These are phyloP conservation scores for Phalacrocorax aristotelis DNA, from an alignment of 2,113 vertebrate species.

Conservation along the genomic window DNA sequence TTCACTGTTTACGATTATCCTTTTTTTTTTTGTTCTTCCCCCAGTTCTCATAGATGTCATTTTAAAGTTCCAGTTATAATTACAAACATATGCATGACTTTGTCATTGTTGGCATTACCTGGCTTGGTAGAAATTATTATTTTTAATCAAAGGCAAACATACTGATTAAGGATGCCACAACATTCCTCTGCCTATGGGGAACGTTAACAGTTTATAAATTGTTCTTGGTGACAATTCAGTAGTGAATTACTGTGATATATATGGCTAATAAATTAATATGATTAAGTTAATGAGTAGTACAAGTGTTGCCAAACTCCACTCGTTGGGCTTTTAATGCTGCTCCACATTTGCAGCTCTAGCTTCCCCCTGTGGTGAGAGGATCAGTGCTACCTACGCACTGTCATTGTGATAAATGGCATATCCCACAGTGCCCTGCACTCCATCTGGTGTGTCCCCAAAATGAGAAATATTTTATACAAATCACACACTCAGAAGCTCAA, in stretches of 20 bases:
- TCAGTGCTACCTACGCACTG: slow-evolving; percentile 75
- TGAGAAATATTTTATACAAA: slow-evolving; percentile 67
- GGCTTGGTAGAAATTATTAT: slow-evolving; percentile 38
- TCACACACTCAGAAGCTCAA: slow-evolving; percentile 55
- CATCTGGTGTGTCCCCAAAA: slow-evolving; percentile 78
- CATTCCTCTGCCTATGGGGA: slow-evolving; percentile 36
- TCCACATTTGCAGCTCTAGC: slow-evolving; percentile 61
- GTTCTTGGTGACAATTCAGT: slow-evolving; percentile 67
- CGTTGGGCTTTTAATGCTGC: slow-evolving; percentile 46
- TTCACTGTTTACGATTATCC: slow-evolving; percentile 4
- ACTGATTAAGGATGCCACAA: slow-evolving; percentile 38
- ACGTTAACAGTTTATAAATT: slow-evolving; percentile 64
- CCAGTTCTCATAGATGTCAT: slow-evolving; percentile 6
- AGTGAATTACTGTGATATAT: slow-evolving; percentile 74
- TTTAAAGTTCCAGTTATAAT: slow-evolving; percentile 42
- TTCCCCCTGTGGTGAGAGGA: slow-evolving; percentile 75
- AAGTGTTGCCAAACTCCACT: slow-evolving; percentile 72
- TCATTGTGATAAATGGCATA: slow-evolving; percentile 85
- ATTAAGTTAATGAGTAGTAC: slow-evolving; percentile 76
- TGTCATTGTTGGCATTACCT: slow-evolving; percentile 53
- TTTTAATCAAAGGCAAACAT: slow-evolving; percentile 24
- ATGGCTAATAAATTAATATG: slow-evolving; percentile 78
- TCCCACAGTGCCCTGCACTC: slow-evolving; percentile 79
- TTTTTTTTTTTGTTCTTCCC: not conserved
- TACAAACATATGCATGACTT: slow-evolving; percentile 54